Evolutionary conservation across 2,888 invertebrate genomes (phyloP).

Genomic region (Himalopsyche kuldschensis): DNA sequence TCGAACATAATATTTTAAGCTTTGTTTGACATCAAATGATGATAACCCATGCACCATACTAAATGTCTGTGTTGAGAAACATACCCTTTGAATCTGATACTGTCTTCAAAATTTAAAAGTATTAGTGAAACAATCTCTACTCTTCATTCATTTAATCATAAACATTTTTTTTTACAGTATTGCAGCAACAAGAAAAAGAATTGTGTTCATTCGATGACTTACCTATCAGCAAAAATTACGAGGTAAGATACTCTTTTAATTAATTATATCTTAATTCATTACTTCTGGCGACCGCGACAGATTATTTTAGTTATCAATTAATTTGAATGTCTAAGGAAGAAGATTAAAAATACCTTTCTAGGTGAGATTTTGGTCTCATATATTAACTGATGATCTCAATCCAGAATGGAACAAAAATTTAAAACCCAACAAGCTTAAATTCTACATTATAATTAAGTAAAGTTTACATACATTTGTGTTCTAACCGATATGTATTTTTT

Average conservation of each 20-base stretch:
- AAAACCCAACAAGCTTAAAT: not conserved
- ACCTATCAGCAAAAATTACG: no score
- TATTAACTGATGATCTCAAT: slow-evolving; percentile 55
- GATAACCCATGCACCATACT: slow-evolving; percentile 40
- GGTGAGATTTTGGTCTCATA: slow-evolving; percentile 53
- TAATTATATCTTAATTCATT: no score
- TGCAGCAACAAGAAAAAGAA: no score
- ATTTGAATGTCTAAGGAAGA: slow-evolving; percentile 4
- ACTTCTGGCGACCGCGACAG: not conserved
- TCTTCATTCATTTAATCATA: no score
- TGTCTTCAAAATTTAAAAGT: not conserved
- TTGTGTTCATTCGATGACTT: no score
- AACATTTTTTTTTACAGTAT: no score
- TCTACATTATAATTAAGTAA: not conserved
- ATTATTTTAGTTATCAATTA: slow-evolving; percentile 2
- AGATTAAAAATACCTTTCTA: slow-evolving; percentile 48
- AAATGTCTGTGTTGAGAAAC: slow-evolving; percentile 32
- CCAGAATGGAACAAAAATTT: slow-evolving; percentile 48
- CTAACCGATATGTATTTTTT: not conserved
- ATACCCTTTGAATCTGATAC: slow-evolving; percentile 24
- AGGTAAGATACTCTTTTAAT: no score
- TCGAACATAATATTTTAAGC: no score
- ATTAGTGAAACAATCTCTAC: no score
- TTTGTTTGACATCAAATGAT: slow-evolving; percentile 24
- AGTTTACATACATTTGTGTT: not conserved